Evolutionary conservation across 2,113 vertebrate species (phyloP).

Genomic region (Elgaria multicarinata): DNA sequence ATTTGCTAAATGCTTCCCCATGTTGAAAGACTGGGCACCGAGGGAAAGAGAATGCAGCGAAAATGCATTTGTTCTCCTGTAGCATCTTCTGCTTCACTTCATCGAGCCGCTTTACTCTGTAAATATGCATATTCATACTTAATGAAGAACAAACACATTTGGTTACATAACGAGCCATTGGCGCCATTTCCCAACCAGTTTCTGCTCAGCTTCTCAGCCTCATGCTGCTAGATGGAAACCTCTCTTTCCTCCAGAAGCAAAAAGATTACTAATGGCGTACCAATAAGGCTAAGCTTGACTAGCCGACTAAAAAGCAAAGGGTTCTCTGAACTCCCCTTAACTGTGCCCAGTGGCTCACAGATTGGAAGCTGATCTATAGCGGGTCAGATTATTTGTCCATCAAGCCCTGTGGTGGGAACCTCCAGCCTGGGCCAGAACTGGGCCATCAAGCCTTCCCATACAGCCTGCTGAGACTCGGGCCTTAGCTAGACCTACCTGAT

Average conservation of each 20-base stretch:
- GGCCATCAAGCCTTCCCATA: too few species aligned
- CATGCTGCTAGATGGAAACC: not conserved
- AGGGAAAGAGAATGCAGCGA: not conserved
- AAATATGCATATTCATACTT: not conserved
- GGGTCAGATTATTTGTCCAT: not conserved
- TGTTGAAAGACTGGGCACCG: not conserved
- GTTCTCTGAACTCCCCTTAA: not conserved
- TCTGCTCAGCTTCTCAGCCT: not conserved
- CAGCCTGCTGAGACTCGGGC: too few species aligned
- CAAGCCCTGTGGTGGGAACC: too few species aligned
- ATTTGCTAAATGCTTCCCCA: not conserved
- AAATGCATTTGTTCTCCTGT: not conserved
- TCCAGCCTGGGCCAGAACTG: too few species aligned
- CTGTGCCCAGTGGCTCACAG: not conserved
- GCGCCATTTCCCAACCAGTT: not conserved
- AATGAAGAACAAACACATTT: not conserved
- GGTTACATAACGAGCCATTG: not conserved
- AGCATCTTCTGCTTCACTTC: not conserved
- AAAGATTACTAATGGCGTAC: not conserved
- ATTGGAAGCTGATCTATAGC: not conserved
- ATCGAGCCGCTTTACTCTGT: not conserved
- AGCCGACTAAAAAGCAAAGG: not conserved
- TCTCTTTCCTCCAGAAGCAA: not conserved
- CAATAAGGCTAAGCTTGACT: not conserved
- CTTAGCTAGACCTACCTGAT: too few species aligned